Evolutionary conservation across 53 echinoderm and acorn worm species (phyloP).

Genomic region (Paracentrotus lividus): DNA sequence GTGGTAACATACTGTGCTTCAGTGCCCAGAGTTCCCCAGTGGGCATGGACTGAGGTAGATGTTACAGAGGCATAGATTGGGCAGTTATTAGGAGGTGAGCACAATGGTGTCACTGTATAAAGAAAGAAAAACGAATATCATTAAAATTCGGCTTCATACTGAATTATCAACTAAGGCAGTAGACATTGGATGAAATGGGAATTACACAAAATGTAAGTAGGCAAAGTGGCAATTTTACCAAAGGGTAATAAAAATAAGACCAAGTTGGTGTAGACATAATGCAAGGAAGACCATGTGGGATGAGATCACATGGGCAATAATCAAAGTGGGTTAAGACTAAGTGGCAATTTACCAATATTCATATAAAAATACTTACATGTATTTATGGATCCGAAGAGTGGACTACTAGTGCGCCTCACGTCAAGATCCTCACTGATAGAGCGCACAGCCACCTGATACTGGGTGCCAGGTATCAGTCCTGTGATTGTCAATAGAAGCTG

Average conservation of each 20-base stretch:
- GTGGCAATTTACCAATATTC: too few relatives aligned
- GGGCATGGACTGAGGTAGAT: neutral
- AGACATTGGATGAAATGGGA: too few relatives aligned
- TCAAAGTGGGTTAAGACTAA: too few relatives aligned
- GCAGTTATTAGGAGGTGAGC: neutral
- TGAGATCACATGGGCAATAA: too few relatives aligned
- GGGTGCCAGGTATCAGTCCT: neutral
- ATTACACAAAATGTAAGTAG: too few relatives aligned
- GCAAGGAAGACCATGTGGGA: neutral
- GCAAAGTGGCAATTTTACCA: too few relatives aligned
- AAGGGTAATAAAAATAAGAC: too few relatives aligned
- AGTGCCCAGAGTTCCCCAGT: neutral
- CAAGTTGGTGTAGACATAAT: neutral
- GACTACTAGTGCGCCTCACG: neutral
- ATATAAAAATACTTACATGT: neutral
- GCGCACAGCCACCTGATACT: conserved; percentile 5
- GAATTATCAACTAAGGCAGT: neutral
- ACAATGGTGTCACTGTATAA: neutral
- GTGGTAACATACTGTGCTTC: neutral
- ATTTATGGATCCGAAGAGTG: neutral
- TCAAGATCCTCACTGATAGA: conserved; percentile 34
- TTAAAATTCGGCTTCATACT: neutral
- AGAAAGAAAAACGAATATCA: neutral
- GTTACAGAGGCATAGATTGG: neutral
- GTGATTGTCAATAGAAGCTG: neutral